Base-by-base conservation (phyloP, 2,888 invertebrate species). In the Mongoloraphidia duomilia region DNA sequence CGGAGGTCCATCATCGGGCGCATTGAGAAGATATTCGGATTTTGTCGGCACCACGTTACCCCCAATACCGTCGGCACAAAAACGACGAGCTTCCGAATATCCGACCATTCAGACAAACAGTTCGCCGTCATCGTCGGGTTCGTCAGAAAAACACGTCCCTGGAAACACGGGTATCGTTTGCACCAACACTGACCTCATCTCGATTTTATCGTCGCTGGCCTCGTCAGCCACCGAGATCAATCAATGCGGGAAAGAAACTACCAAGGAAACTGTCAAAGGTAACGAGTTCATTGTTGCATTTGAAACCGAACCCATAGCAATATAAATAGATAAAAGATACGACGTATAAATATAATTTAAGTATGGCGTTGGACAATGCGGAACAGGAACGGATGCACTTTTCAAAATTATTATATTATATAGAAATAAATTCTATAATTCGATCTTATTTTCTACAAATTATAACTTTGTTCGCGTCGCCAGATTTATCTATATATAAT, bases 211-310 rank as follows among this genome's bases (percentile, higher is more conserved):
- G 2, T 78, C 79, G 33, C 75, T 88, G 54, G 85, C 88, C 8
- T 84, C 86, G 2, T 86, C 88, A 12, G 84, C 86, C 38, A 83
- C 81, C 49, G 88, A 88, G 63, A 84, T 86, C 61, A 79, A 83
- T 62, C 74, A 77, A 63, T 82, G 79, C 61, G 82, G 77, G 47
- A 74, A 72, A 8, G 11, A 14, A 10, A 26, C 26, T 26, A 8
- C 57, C 34, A 54, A 58, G 1, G 60, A 60, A 5, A 26, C 8
- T 34, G 33, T 35, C 8, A 34, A 35, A 11, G 44, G 35, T 26
- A 35, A 44, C n/a, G 13, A 35, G 6, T 26, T 26, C 26, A 5
- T 26, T 26, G 26, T 26, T 26, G 26, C 26, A 26, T 26, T 26
- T 26, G 36, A 48, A 43, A 34, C 35, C 9, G 42, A 47, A 47